phyloP scores from a whole-genome alignment of 2,113 vertebrate genomes.

The Oxyura jamaicensis region DNA sequence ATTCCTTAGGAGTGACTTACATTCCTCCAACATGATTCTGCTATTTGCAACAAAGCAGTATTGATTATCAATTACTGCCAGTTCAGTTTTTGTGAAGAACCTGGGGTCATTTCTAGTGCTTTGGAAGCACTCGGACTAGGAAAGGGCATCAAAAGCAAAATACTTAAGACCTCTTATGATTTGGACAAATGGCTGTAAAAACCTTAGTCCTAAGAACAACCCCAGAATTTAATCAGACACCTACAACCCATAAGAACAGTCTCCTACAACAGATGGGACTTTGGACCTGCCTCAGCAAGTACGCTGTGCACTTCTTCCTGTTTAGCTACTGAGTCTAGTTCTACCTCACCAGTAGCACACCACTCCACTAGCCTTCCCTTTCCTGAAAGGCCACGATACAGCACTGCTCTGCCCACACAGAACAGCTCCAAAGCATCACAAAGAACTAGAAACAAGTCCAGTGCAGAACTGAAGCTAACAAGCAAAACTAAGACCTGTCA shows the following conservation, averaged over 20 bases:
- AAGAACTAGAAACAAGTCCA: background rate
- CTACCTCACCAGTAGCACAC: background rate
- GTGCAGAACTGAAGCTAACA: background rate
- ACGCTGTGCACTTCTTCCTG: background rate
- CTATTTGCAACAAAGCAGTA: background rate
- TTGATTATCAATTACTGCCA: background rate
- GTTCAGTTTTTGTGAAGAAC: background rate
- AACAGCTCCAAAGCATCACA: background rate
- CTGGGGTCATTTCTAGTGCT: background rate
- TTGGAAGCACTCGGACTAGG: background rate
- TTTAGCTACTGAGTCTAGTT: background rate
- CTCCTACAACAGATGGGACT: background rate
- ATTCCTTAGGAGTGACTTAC: background rate
- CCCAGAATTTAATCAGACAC: background rate
- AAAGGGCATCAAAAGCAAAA: background rate
- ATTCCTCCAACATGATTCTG: background rate
- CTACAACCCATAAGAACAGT: background rate
- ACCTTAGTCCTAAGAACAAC: background rate
- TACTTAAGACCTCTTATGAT: background rate
- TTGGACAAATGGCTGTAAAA: background rate
- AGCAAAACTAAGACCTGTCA: background rate
- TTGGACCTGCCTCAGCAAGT: constrained; percentile 14
- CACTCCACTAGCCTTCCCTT: background rate
- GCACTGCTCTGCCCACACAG: background rate
- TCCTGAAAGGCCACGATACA: background rate